Evolutionary conservation across 1,140 invertebrate species (phyloP).

Genomic region (Brachionus plicatilis): DNA sequence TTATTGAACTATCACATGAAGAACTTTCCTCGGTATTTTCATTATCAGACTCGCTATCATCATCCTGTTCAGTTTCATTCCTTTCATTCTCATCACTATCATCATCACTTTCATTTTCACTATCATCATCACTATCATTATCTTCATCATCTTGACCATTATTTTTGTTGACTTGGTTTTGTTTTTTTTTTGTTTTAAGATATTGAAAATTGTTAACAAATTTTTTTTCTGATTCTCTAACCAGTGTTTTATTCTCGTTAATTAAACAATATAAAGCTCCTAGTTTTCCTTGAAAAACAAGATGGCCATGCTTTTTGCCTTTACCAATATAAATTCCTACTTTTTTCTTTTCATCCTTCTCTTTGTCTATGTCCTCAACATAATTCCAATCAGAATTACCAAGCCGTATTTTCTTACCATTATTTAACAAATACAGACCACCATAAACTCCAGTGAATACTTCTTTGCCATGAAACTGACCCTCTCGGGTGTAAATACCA

Average conservation of each 20-base stretch:
- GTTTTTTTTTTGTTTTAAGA: background rate
- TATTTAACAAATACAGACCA: background rate
- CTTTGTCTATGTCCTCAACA: background rate
- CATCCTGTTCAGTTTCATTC: background rate
- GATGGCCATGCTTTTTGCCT: background rate
- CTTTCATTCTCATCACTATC: background rate
- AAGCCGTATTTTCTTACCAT: background rate
- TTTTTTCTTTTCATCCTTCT: background rate
- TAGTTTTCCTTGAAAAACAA: background rate
- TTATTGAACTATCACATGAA: background rate
- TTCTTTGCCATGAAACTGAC: background rate
- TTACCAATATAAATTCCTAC: background rate
- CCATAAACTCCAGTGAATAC: slow-evolving; percentile 3
- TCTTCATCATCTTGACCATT: background rate
- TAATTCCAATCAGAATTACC: background rate
- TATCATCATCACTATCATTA: background rate
- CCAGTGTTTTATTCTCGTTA: background rate
- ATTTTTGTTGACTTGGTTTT: background rate
- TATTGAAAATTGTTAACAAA: background rate
- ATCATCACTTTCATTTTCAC: background rate
- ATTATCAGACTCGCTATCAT: background rate
- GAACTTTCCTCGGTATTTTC: background rate
- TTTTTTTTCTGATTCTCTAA: background rate
- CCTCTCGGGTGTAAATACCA: background rate
- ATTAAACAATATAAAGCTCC: background rate